phyloP scores from a whole-genome alignment of 2,797 vertebrate species.

The Astyanax mexicanus region DNA sequence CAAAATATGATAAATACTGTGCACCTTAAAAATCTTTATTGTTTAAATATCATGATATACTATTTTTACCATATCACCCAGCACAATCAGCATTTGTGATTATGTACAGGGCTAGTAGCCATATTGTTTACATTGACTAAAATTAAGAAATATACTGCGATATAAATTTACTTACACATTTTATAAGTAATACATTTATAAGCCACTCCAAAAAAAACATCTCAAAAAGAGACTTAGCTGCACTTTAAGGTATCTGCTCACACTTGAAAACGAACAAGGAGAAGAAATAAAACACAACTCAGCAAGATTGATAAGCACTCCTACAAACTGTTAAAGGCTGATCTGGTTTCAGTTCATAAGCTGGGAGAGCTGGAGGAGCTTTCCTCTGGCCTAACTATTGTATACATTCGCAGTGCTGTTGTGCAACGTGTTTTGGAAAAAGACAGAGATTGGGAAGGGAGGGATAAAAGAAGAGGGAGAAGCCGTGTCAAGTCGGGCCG shows the following conservation, averaged over 20 bases:
- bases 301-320: constrained; percentile 6
- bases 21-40: no score
- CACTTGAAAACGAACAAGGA: no score
- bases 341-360: constrained; percentile 39
- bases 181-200: not conserved
- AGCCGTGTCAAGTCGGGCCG: constrained; percentile 2
- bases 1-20: no score
- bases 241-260: not conserved
- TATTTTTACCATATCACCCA: no score
- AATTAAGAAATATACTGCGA: no score
- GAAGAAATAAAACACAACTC: no score
- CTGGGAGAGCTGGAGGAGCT: constrained; percentile 30
- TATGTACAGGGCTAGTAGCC: no score
- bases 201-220: not conserved
- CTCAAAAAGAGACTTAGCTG: not conserved
- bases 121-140: no score
- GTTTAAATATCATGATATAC: no score
- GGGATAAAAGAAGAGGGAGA: constrained; percentile 14
- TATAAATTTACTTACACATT: no score
- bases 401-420: constrained; percentile 56
- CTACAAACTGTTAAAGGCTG: constrained; percentile 10
- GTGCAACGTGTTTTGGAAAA: constrained; percentile 60
- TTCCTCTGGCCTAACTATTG: constrained; percentile 49
- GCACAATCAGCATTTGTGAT: no score
- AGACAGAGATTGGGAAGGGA: not conserved